A percentile compares a stretch with the other conserved stretches of the same genome.
Conservation (phyloP, 2,888 invertebrate species). For the Parnassius apollo region DNA sequence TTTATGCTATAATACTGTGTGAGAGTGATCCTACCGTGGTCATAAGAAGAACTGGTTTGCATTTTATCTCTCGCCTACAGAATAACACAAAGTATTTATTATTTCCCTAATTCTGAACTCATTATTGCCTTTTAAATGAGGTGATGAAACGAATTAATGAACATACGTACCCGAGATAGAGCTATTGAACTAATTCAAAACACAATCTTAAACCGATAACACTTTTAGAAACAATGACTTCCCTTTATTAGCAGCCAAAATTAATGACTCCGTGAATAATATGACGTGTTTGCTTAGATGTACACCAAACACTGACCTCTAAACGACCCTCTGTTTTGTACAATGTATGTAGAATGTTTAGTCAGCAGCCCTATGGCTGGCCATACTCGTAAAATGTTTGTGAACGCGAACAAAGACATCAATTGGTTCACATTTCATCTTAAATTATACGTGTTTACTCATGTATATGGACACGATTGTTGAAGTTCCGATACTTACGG, state of each 20-base stretch:
- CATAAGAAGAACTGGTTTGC: too few relatives aligned
- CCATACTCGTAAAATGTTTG: constrained; percentile 53
- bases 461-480: constrained; percentile 39
- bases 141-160: too few relatives aligned
- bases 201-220: too few relatives aligned
- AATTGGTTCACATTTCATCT: constrained; percentile 76
- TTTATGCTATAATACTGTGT: too few relatives aligned
- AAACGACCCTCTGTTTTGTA: constrained; percentile 38
- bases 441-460: constrained; percentile 69
- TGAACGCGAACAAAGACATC: constrained; percentile 75
- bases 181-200: too few relatives aligned
- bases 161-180: too few relatives aligned
- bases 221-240: too few relatives aligned
- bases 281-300: constrained; percentile 15
- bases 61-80: too few relatives aligned
- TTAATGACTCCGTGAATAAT: constrained; percentile 15
- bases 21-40: too few relatives aligned
- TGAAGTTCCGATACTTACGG: constrained; percentile 32
- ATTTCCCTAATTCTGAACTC: too few relatives aligned
- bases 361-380: constrained; percentile 64
- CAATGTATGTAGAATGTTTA: constrained; percentile 60
- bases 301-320: constrained; percentile 25
- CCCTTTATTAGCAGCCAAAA: neutral
- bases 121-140: too few relatives aligned
- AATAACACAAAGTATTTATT: too few relatives aligned